Percentiles rank a stretch among this genome's conserved stretches.
phyloP scores from a whole-genome alignment of 2,888 invertebrate genomes.

The Bellardia pandia region DNA sequence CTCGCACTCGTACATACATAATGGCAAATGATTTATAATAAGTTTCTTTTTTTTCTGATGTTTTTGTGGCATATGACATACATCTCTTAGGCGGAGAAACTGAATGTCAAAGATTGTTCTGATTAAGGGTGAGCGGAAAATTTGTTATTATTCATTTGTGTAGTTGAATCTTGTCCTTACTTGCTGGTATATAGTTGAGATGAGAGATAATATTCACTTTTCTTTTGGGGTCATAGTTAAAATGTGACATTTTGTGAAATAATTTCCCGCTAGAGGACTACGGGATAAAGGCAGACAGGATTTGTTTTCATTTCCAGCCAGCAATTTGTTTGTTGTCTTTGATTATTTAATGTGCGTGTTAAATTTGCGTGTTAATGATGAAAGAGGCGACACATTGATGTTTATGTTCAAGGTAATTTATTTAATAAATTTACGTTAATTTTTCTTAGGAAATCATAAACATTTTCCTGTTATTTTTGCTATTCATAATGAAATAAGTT shows the following conservation, averaged over 20 bases:
- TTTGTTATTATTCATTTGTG: not conserved
- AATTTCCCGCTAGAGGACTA: not conserved
- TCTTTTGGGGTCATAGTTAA: not conserved
- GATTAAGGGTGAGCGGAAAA: not conserved
- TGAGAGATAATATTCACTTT: not conserved
- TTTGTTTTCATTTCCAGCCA: not conserved
- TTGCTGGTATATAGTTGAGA: not conserved
- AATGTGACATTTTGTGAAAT: not conserved
- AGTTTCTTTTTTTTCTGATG: conserved; percentile 26
- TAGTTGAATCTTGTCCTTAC: not conserved
- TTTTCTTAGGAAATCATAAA: conserved; percentile 40
- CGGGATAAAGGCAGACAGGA: not conserved
- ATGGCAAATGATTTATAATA: conserved; percentile 68
- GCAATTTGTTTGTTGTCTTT: conserved; percentile 12
- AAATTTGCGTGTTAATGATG: conserved; percentile 10
- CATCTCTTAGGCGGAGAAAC: conserved; percentile 6
- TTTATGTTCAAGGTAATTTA: conserved; percentile 26
- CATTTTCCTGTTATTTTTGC: not conserved
- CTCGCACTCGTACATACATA: not conserved
- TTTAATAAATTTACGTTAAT: conserved; percentile 37
- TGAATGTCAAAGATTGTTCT: conserved; percentile 41
- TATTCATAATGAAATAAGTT: conserved; percentile 9
- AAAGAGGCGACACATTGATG: conserved; percentile 17
- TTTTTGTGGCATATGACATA: conserved; percentile 52
- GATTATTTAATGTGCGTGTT: conserved; percentile 1